Evolutionary conservation across 2,113 vertebrate species (phyloP).

Genomic region (Dolichallabes microphthalmus): DNA sequence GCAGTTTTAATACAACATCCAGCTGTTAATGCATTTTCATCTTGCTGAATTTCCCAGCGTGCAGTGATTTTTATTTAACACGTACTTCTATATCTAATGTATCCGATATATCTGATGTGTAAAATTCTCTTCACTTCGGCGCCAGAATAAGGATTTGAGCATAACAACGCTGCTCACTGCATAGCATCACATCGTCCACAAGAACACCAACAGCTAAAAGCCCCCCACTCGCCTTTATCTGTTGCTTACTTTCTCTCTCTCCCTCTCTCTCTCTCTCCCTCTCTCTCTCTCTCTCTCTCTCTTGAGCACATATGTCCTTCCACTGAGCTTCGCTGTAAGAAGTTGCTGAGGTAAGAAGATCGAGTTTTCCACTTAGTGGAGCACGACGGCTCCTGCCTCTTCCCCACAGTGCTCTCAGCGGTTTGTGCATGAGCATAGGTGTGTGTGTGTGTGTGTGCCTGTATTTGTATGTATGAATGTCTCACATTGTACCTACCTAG

Average conservation of each 20-base stretch:
- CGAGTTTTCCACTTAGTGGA: slow-evolving; percentile 76
- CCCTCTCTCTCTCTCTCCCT: not conserved
- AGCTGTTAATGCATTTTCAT: not conserved
- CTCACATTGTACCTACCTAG: not conserved
- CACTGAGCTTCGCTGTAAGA: slow-evolving; percentile 62
- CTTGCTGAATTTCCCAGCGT: not conserved
- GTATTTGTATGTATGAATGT: not conserved
- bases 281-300: slow-evolving; percentile 32
- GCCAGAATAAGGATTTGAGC: not conserved
- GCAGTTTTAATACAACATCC: not conserved
- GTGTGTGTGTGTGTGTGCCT: slow-evolving; percentile 6
- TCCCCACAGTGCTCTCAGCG: slow-evolving; percentile 66
- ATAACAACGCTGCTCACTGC: not conserved
- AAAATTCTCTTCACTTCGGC: not conserved
- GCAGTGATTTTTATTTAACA: not conserved
- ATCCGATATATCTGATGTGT: not conserved
- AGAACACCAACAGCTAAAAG: not conserved
- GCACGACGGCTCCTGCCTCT: slow-evolving; percentile 67
- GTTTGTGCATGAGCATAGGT: slow-evolving; percentile 60
- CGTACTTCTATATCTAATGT: not conserved
- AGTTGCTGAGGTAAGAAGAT: slow-evolving; percentile 80
- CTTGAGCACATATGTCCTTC: slow-evolving; percentile 67
- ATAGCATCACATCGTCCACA: not conserved
- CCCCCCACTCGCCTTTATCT: not conserved
- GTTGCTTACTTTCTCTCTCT: not conserved